Conservation (phyloP, 1,140 invertebrate genomes). For the Nymphalis io region DNA sequence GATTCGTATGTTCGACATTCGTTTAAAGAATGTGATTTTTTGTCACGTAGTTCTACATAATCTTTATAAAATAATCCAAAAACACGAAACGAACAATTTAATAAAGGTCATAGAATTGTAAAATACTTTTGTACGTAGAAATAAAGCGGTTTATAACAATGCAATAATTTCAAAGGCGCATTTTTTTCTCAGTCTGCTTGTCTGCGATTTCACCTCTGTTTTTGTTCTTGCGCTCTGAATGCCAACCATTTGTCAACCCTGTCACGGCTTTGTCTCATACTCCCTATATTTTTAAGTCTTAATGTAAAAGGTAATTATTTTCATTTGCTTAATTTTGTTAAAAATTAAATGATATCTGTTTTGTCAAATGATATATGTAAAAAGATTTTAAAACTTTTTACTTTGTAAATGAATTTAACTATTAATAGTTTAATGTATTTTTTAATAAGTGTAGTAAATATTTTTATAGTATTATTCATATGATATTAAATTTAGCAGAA, state of each 20-base stretch:
- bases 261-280: conserved; percentile 28
- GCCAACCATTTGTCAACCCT: conserved; percentile 36
- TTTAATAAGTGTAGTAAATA: too few species aligned
- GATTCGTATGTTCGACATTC: too few species aligned
- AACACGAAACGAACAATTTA: not conserved
- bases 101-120: conserved; percentile 16
- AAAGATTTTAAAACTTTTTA: too few species aligned
- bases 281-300: conserved; percentile 24
- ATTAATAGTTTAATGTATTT: too few species aligned
- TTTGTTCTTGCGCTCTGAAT: conserved; percentile 25
- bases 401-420: too few species aligned
- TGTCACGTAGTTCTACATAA: not conserved
- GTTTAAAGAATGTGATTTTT: not conserved
- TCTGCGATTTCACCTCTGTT: conserved; percentile 28
- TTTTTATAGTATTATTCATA: too few species aligned
- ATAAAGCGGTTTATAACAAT: conserved; percentile 22
- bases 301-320: conserved; percentile 31
- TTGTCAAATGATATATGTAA: too few species aligned
- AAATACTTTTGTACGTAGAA: conserved; percentile 14
- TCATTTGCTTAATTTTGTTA: conserved; percentile 15
- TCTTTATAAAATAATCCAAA: not conserved
- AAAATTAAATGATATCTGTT: not conserved
- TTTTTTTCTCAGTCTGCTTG: conserved; percentile 21
- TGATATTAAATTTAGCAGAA: too few species aligned
- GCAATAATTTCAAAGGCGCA: conserved; percentile 14